Conservation (phyloP, 2,113 vertebrate genomes). For the Myotis davidii region DNA sequence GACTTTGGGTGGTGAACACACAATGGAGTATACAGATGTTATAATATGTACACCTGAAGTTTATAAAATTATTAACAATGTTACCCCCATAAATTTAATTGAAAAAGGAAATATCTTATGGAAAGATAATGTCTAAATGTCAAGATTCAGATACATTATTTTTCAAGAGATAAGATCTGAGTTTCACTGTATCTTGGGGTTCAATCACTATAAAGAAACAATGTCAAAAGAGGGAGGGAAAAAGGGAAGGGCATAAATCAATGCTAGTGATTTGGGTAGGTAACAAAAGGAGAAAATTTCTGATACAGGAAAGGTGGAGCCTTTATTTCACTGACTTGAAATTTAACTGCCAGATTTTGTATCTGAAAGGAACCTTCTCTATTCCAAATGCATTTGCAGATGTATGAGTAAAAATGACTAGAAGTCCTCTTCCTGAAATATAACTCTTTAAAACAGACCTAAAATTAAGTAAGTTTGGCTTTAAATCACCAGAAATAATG, state of each 20-base stretch:
- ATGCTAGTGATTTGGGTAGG: not conserved
- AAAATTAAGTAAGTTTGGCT: not conserved
- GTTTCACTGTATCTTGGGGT: not conserved
- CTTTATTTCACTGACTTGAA: not conserved
- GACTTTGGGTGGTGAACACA: not conserved
- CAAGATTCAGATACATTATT: conserved; percentile 32
- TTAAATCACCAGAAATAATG: conserved; percentile 13
- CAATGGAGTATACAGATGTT: not conserved
- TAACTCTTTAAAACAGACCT: conserved; percentile 8
- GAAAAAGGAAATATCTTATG: not conserved
- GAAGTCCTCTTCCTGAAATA: not conserved
- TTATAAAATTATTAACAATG: not conserved
- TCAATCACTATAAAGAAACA: conserved; percentile 21
- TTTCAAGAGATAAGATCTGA: conserved; percentile 30
- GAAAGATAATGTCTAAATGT: conserved; percentile 12
- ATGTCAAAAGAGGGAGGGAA: not conserved
- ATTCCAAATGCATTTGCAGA: conserved; percentile 13
- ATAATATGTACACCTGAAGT: not conserved
- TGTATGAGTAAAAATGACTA: conserved; percentile 31
- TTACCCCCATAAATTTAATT: not conserved
- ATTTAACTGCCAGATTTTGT: not conserved
- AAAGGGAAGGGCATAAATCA: not conserved
- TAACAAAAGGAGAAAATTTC: conserved; percentile 6
- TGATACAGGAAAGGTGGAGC: not conserved
- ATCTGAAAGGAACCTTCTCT: not conserved